A percentile compares a stretch with the other conserved stretches of the same genome.
These are phyloP conservation scores for Drosophila kurseongensis DNA, from an alignment of 1,140 invertebrate genomes.

Conservation along the genomic window DNA sequence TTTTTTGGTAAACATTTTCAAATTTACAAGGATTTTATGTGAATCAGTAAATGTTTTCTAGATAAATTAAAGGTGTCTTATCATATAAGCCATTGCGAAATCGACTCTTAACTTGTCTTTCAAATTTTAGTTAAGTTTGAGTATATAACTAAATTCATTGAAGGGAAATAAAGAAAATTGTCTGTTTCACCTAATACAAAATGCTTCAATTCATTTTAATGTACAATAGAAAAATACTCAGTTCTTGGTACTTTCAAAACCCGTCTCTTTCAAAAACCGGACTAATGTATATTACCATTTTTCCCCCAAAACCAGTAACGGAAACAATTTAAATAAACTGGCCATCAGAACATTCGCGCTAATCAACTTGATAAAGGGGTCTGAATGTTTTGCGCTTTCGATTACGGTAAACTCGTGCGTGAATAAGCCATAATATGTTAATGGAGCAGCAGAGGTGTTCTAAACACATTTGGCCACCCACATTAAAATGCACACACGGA, in stretches of 20 bases:
- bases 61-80: too few relatives aligned
- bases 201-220: neutral
- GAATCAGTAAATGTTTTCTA: too few relatives aligned
- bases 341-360: conserved; percentile 47
- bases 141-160: too few relatives aligned
- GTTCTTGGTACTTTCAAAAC: neutral
- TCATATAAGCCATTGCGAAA: too few relatives aligned
- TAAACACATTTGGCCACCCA: conserved; percentile 54
- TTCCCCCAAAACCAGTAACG: conserved; percentile 10
- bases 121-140: too few relatives aligned
- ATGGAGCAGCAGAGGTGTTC: conserved; percentile 55
- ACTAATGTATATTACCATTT: conserved; percentile 8
- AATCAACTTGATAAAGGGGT: conserved; percentile 70
- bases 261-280: neutral
- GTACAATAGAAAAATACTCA: neutral
- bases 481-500: conserved; percentile 29
- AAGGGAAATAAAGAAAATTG: too few relatives aligned
- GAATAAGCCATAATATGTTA: conserved; percentile 72
- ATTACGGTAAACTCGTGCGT: conserved; percentile 62
- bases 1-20: too few relatives aligned
- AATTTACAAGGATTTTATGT: too few relatives aligned
- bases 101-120: too few relatives aligned
- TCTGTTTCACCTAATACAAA: too few relatives aligned
- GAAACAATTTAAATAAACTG: conserved; percentile 52
- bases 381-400: conserved; percentile 41